Percentiles rank a stretch among this genome's conserved stretches.
phyloP scores from a whole-genome alignment of 30 jellyfish, hydroid and myxozoan genomes.

The Aurelia sp. region DNA sequence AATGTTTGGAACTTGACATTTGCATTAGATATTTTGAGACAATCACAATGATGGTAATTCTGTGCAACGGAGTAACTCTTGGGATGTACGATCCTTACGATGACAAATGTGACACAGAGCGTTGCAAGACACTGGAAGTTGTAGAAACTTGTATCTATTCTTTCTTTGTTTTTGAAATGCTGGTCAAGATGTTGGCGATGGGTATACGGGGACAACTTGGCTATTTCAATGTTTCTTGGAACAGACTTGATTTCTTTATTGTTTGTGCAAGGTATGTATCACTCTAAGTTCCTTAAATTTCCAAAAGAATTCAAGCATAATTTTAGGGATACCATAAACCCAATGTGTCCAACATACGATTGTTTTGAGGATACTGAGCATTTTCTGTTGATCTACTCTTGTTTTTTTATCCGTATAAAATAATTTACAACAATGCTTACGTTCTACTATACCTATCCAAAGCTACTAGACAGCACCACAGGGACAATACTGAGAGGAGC shows the following conservation, averaged over 20 bases:
- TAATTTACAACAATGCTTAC: too few relatives aligned
- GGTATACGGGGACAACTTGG: conserved; percentile 94
- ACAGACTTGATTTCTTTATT: conserved; percentile 90
- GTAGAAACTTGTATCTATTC: conserved; percentile 86
- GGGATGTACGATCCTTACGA: conserved; percentile 99
- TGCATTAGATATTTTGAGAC: conserved; percentile 82
- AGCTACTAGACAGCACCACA: too few relatives aligned
- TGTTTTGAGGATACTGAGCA: too few relatives aligned
- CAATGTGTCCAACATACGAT: too few relatives aligned
- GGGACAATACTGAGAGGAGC: too few relatives aligned
- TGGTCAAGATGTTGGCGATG: conserved; percentile 86
- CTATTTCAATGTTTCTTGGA: conserved; percentile 89
- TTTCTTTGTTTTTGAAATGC: conserved; percentile 92
- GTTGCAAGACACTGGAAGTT: conserved; percentile 82
- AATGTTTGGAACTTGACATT: neutral
- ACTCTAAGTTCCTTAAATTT: too few relatives aligned
- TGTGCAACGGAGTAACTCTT: conserved; percentile 92
- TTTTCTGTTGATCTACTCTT: too few relatives aligned
- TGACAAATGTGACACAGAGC: conserved; percentile 70
- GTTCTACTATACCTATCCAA: too few relatives aligned
- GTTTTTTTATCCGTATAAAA: too few relatives aligned
- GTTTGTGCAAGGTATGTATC: conserved; percentile 95
- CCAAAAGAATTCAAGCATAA: too few relatives aligned
- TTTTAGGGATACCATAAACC: too few relatives aligned
- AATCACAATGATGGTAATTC: conserved; percentile 80